Percentiles rank a stretch among this genome's conserved stretches.
These are phyloP conservation scores for Pseudolycoriella hygida DNA, from an alignment of 2,888 invertebrate species.

Conservation along the genomic window DNA sequence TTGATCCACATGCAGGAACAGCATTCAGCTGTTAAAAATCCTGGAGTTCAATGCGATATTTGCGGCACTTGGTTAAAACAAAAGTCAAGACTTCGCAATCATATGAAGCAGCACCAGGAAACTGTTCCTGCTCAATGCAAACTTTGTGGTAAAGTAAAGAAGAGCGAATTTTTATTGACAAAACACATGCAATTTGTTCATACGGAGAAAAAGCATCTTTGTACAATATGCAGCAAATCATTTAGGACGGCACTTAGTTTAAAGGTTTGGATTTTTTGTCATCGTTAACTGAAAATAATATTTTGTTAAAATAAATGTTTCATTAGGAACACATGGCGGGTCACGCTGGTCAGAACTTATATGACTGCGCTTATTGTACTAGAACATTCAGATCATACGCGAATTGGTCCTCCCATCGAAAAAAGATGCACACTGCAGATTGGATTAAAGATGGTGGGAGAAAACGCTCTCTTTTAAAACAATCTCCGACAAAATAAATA, in stretches of 20 bases:
- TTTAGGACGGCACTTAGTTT: background rate
- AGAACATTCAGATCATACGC: background rate
- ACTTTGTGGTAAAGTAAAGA: background rate
- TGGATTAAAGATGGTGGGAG: slow-evolving; percentile 23
- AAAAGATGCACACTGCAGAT: slow-evolving; percentile 23
- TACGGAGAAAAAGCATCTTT: no score
- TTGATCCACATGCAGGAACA: background rate
- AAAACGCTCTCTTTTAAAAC: slow-evolving; percentile 24
- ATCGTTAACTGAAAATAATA: no score
- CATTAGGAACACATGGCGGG: slow-evolving; percentile 14
- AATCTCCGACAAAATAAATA: no score
- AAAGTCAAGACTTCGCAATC: no score
- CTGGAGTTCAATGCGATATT: background rate
- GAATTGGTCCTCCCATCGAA: background rate
- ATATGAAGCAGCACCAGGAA: no score
- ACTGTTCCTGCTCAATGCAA: no score
- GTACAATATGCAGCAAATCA: no score
- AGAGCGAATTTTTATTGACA: no score
- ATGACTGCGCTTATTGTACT: background rate
- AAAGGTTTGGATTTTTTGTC: no score
- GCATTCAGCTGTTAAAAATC: background rate
- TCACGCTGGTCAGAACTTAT: background rate
- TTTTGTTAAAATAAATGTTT: no score
- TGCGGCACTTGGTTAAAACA: background rate
- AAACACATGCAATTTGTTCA: no score